These are phyloP conservation scores for Nomada hirtipes DNA, from an alignment of 2,888 invertebrate genomes.

Conservation along the genomic window DNA sequence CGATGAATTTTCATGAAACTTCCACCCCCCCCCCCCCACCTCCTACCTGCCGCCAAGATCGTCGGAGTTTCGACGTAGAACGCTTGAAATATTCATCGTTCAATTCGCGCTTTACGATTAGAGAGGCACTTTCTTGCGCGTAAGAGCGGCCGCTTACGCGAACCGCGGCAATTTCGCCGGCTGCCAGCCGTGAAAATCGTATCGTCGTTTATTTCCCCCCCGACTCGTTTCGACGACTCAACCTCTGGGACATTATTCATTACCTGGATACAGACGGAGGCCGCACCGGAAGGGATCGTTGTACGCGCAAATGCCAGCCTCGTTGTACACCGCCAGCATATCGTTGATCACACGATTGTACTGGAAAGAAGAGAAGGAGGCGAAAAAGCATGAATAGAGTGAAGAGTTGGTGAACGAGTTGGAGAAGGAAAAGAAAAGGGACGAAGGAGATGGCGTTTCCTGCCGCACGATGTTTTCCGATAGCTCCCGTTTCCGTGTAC, in stretches of 20 bases:
- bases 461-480: neutral
- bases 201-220: constrained; percentile 20
- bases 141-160: constrained; percentile 34
- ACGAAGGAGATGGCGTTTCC: constrained; percentile 16
- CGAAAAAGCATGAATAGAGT: neutral
- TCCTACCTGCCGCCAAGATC: neutral
- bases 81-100: constrained; percentile 31
- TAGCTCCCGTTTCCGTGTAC: neutral
- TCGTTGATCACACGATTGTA: constrained; percentile 95
- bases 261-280: constrained; percentile 91
- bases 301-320: constrained; percentile 93
- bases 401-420: neutral
- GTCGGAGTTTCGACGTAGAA: constrained; percentile 2
- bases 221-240: neutral
- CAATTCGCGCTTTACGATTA: constrained; percentile 33
- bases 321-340: constrained; percentile 94
- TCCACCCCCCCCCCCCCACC: no score
- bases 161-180: constrained; percentile 42
- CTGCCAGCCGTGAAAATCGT: constrained; percentile 43
- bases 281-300: constrained; percentile 94
- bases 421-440: neutral
- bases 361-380: constrained; percentile 85
- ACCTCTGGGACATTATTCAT: constrained; percentile 21
- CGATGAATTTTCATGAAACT: constrained; percentile 46
- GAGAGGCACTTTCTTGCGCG: constrained; percentile 58